A percentile compares a stretch with the other conserved stretches of the same genome.
These are phyloP conservation scores for Bicyclus anynana DNA, from an alignment of 1,140 invertebrate genomes.

Conservation along the genomic window DNA sequence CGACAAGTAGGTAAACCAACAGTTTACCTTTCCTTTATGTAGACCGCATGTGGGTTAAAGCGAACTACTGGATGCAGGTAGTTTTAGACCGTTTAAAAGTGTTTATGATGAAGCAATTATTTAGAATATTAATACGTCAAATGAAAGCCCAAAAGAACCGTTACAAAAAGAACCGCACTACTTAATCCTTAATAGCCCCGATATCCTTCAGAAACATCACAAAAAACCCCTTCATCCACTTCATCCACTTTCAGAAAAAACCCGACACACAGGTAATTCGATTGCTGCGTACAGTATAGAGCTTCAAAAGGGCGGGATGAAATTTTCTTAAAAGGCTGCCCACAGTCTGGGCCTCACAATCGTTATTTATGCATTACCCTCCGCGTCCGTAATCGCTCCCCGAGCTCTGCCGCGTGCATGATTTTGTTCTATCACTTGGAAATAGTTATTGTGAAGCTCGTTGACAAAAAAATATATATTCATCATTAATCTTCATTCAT, in stretches of 20 bases:
- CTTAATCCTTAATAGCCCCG: not conserved
- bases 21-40: too few relatives aligned
- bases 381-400: constrained; percentile 46
- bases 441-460: too few relatives aligned
- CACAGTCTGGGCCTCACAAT: constrained; percentile 41
- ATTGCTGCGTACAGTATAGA: constrained; percentile 25
- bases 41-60: too few relatives aligned
- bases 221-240: constrained; percentile 2
- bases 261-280: constrained; percentile 27
- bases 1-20: too few relatives aligned
- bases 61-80: too few relatives aligned
- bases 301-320: constrained; percentile 34
- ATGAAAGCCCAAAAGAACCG: not conserved
- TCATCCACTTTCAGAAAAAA: constrained; percentile 24
- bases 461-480: not conserved
- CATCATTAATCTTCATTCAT: too few relatives aligned
- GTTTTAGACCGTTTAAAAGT: too few relatives aligned
- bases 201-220: not conserved
- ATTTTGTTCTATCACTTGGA: constrained; percentile 50
- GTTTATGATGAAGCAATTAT: too few relatives aligned
- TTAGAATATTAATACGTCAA: too few relatives aligned
- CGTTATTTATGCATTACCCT: constrained; percentile 63
- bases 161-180: not conserved
- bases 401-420: constrained; percentile 37
- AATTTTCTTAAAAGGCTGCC: constrained; percentile 54